Base-by-base conservation (phyloP, 2,888 invertebrate genomes). In the Limenitis camilla region DNA sequence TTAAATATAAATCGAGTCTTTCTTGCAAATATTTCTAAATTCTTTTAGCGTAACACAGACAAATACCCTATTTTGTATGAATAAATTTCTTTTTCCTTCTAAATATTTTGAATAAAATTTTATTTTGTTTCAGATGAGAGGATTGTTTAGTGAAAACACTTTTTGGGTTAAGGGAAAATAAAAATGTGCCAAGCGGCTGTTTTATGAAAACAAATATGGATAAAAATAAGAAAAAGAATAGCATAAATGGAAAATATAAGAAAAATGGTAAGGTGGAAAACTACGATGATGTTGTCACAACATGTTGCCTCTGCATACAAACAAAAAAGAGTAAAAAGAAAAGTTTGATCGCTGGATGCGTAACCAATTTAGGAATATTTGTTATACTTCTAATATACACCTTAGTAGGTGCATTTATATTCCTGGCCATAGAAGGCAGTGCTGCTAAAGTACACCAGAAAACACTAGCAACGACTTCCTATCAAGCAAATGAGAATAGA, bases 331-430 rank as follows among this genome's bases (percentile, higher is more conserved):
- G 79, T 56, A 83, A 86, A 59, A 86, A 88, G 66, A 88, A 88
- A 58, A 81, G 79, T 53, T 68, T 88, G 1, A 73, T 88, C 11
- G 91, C 93, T 29, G 93, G 94, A 8, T 90, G 94, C 62, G 86
- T 94, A 57, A 94, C 94, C 43, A 95, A 95, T 79, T 81, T 95
- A 56, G 93, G 94, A 44, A 95, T 96, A 64, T 95, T 95, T 73
- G 89, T 92, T 47, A 84, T 95, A 29, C 90, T 96, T 2, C 89
- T 96, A 55, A 93, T 92, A 11, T 96, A 96, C 73, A 95, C 95
- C 1, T 69, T 88, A 49, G 65, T 90, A 59, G 93, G 93, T 52
- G 94, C 94, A 57, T 93, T 95, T 72, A 93, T 95, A 76, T 96
- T 96, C 74, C 87, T 96, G 56, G 93, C 94, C 42, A 94, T 96